These are phyloP conservation scores for Halisarca cf. caerulea DNA, from an alignment of 37 sponge, comb jelly and placozoan genomes.

Conservation along the genomic window DNA sequence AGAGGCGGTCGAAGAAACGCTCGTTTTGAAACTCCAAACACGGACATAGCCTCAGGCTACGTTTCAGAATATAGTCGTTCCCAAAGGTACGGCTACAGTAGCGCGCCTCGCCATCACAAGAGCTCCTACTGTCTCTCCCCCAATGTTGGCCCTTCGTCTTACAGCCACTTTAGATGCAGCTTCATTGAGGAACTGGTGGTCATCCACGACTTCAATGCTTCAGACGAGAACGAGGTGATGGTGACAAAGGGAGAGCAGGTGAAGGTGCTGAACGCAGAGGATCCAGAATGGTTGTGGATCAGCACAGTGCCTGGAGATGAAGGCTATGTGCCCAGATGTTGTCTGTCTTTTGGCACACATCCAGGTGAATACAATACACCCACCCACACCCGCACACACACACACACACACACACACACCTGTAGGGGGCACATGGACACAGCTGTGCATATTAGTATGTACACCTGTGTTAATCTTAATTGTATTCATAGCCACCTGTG, in stretches of 20 bases:
- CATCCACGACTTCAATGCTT: slow-evolving; percentile 73
- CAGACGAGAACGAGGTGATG: slow-evolving; percentile 77
- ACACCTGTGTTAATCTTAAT: no score
- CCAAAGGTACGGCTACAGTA: slow-evolving; percentile 24
- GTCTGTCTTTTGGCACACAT: slow-evolving; percentile 76
- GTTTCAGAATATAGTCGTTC: slow-evolving; percentile 24
- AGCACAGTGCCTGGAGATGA: slow-evolving; percentile 61
- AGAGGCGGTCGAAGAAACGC: neutral
- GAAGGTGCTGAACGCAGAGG: slow-evolving; percentile 77
- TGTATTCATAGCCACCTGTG: neutral
- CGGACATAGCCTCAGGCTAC: slow-evolving; percentile 2
- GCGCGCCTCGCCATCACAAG: neutral
- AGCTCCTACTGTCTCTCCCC: slow-evolving; percentile 20
- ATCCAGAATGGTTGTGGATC: slow-evolving; percentile 78
- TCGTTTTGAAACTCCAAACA: neutral
- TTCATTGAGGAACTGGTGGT: slow-evolving; percentile 82
- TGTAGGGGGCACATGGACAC: neutral
- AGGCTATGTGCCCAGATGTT: slow-evolving; percentile 74
- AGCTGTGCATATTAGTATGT: no score
- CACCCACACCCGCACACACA: no score
- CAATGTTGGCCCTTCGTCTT: slow-evolving; percentile 43
- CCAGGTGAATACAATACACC: slow-evolving; percentile 68
- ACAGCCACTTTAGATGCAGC: slow-evolving; percentile 37
- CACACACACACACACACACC: neutral
- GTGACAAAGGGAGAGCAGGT: slow-evolving; percentile 75